phyloP scores from a whole-genome alignment of 2,888 invertebrate species.

The Alsophila aescularia region DNA sequence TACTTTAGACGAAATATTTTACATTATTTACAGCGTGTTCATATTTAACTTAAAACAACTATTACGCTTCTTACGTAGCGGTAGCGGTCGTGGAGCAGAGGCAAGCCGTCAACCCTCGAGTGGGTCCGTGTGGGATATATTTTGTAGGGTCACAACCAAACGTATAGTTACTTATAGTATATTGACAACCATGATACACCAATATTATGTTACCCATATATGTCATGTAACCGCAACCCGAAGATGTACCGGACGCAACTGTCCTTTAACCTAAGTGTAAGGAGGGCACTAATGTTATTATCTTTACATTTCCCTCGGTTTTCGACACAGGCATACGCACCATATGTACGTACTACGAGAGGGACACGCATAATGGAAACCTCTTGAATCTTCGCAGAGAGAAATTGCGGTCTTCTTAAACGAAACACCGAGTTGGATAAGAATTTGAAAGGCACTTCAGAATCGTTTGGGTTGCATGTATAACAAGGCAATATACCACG shows the following conservation, averaged over 20 bases:
- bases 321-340: constrained; percentile 38
- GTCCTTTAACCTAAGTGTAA: constrained; percentile 40
- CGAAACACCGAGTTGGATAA: constrained; percentile 39
- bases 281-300: constrained; percentile 48
- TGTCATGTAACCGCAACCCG: constrained; percentile 20
- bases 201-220: too few relatives aligned
- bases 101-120: too few relatives aligned
- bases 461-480: constrained; percentile 18
- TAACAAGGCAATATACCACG: constrained; percentile 5
- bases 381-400: constrained; percentile 49
- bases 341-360: constrained; percentile 36
- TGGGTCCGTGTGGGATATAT: too few relatives aligned
- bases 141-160: too few relatives aligned
- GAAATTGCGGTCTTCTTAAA: constrained; percentile 55
- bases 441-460: constrained; percentile 28
- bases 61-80: too few relatives aligned
- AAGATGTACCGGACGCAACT: constrained; percentile 30
- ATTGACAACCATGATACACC: neutral
- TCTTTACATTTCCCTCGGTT: constrained; percentile 55
- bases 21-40: too few relatives aligned
- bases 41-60: too few relatives aligned
- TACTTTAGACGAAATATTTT: too few relatives aligned
- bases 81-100: too few relatives aligned
- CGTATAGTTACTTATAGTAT: neutral
- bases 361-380: constrained; percentile 51